These are phyloP conservation scores for Hirundo rustica DNA, from an alignment of 2,797 vertebrate species.

Conservation along the genomic window DNA sequence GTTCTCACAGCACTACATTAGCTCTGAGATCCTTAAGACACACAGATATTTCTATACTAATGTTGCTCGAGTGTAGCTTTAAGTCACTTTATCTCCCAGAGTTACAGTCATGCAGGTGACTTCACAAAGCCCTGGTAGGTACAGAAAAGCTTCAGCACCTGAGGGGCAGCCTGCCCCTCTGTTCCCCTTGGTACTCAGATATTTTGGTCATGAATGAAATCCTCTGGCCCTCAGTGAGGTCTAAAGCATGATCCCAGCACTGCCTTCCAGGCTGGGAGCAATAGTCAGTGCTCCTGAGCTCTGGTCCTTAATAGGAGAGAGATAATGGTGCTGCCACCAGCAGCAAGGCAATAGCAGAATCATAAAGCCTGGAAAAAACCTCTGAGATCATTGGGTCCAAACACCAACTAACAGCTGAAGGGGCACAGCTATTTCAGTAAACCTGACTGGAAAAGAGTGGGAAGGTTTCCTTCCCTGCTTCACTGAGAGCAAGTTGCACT, in stretches of 20 bases:
- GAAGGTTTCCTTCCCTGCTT: neutral
- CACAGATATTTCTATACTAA: neutral
- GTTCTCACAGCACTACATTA: neutral
- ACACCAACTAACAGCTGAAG: neutral
- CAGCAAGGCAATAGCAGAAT: neutral
- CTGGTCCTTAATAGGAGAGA: accelerated
- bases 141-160: neutral
- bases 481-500: neutral
- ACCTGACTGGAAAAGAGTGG: neutral
- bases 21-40: neutral
- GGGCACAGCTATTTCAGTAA: neutral
- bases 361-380: neutral
- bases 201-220: neutral
- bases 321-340: neutral
- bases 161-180: neutral
- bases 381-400: neutral
- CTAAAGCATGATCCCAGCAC: neutral
- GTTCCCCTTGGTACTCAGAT: neutral
- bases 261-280: neutral
- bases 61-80: neutral
- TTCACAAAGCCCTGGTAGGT: neutral
- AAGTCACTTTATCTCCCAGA: neutral
- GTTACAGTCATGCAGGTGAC: neutral
- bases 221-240: neutral
- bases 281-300: neutral